These are phyloP conservation scores for Marisa cornuarietis DNA, from an alignment of 1,140 invertebrate species.

Conservation along the genomic window DNA sequence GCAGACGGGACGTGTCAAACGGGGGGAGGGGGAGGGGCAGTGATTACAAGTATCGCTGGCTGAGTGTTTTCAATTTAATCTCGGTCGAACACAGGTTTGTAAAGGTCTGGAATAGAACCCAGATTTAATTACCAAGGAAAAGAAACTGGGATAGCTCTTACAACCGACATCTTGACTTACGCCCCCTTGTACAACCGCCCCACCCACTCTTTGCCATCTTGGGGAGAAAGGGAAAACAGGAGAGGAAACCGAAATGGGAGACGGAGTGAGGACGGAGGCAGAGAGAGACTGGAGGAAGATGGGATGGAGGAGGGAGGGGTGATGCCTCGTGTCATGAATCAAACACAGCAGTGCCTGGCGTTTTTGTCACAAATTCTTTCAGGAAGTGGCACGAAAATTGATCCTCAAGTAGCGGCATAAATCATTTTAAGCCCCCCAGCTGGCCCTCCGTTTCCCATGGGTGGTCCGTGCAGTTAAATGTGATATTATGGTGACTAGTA, in stretches of 20 bases:
- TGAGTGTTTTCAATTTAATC: too few species aligned
- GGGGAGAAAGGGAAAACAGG: background rate
- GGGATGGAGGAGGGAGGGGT: background rate
- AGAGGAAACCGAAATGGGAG: background rate
- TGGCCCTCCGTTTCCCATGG: background rate
- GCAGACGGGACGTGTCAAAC: too few species aligned
- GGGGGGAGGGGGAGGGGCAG: too few species aligned
- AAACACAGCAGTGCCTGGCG: conserved; percentile 21
- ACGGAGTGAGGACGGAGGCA: background rate
- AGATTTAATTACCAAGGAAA: too few species aligned
- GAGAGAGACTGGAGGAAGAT: conserved; percentile 8
- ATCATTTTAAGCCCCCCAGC: conserved; percentile 13
- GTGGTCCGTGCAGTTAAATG: conserved; percentile 17
- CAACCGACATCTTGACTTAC: too few species aligned
- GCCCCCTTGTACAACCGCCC: too few species aligned
- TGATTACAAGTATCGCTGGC: too few species aligned
- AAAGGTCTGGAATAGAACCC: too few species aligned
- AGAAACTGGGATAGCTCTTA: too few species aligned
- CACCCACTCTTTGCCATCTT: background rate
- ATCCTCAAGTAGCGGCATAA: conserved; percentile 23
- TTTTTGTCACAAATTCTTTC: conserved; percentile 27
- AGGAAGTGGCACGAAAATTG: conserved; percentile 26
- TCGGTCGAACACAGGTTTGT: too few species aligned
- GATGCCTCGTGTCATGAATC: conserved; percentile 18
- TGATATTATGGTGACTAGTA: conserved; percentile 21